phyloP scores from a whole-genome alignment of 2,888 invertebrate species.

The Eristalis pertinax region DNA sequence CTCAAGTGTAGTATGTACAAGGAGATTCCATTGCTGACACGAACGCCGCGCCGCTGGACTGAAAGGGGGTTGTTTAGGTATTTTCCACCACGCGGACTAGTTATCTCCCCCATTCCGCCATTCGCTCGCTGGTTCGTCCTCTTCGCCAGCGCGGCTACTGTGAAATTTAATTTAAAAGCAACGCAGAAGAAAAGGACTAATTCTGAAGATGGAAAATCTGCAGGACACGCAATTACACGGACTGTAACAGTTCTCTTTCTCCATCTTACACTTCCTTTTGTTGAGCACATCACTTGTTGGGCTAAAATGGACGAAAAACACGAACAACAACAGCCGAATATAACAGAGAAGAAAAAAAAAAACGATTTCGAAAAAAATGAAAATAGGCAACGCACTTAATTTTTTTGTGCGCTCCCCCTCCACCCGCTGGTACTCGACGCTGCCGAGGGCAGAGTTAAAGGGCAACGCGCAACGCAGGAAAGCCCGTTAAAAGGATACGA shows the following conservation, averaged over 20 bases:
- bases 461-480: slow-evolving; percentile 49
- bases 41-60: slow-evolving; percentile 9
- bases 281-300: slow-evolving; percentile 66
- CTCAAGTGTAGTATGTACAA: slow-evolving; percentile 52
- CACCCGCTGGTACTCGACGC: slow-evolving; percentile 36
- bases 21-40: slow-evolving; percentile 52
- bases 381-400: slow-evolving; percentile 69
- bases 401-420: slow-evolving; percentile 29
- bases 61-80: slow-evolving; percentile 56
- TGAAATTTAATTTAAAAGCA: slow-evolving; percentile 71
- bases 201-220: slow-evolving; percentile 62
- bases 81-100: slow-evolving; percentile 42
- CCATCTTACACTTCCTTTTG: slow-evolving; percentile 44
- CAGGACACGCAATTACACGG: slow-evolving; percentile 71
- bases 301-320: slow-evolving; percentile 40
- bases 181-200: slow-evolving; percentile 56
- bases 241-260: slow-evolving; percentile 59
- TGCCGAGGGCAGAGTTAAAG: slow-evolving; percentile 64
- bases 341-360: background rate
- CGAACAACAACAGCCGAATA: slow-evolving; percentile 1
- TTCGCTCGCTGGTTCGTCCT: slow-evolving; percentile 19
- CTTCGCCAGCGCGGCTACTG: slow-evolving; percentile 42
- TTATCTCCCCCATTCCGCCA: slow-evolving; percentile 29
- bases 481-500: slow-evolving; percentile 71
- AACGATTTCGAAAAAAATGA: slow-evolving; percentile 8